These are phyloP conservation scores for Papilio protenor DNA, from an alignment of 2,888 invertebrate genomes.

Conservation along the genomic window DNA sequence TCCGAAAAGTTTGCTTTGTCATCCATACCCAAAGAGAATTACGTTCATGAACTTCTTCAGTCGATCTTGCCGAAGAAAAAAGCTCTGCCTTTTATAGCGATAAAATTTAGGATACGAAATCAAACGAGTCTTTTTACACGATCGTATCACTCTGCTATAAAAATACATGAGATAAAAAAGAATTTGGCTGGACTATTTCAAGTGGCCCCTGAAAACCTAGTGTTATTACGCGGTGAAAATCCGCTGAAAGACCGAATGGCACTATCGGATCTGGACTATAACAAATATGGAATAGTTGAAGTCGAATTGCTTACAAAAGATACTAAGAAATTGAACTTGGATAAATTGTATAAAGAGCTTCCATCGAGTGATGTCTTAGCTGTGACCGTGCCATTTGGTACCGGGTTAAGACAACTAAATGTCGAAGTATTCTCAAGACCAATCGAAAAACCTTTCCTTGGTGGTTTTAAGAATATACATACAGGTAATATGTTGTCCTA, in stretches of 20 bases:
- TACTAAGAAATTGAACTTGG: slow-evolving; percentile 69
- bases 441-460: slow-evolving; percentile 90
- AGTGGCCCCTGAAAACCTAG: slow-evolving; percentile 77
- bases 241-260: slow-evolving; percentile 74
- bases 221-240: slow-evolving; percentile 76
- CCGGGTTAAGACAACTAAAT: slow-evolving; percentile 70
- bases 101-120: slow-evolving; percentile 74
- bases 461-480: slow-evolving; percentile 90
- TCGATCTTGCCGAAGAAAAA: slow-evolving; percentile 73
- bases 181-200: slow-evolving; percentile 85
- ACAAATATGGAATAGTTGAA: slow-evolving; percentile 79
- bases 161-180: slow-evolving; percentile 84
- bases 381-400: slow-evolving; percentile 74
- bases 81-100: slow-evolving; percentile 75
- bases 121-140: slow-evolving; percentile 79
- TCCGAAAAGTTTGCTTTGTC: slow-evolving; percentile 72
- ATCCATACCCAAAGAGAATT: slow-evolving; percentile 74
- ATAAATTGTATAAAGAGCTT: slow-evolving; percentile 75
- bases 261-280: slow-evolving; percentile 75
- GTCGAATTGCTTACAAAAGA: slow-evolving; percentile 75
- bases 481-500: slow-evolving; percentile 76
- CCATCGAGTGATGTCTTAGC: slow-evolving; percentile 75
- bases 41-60: slow-evolving; percentile 73
- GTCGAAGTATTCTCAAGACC: slow-evolving; percentile 78
- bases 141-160: slow-evolving; percentile 80